These are phyloP conservation scores for Uloborus plumipes DNA, from an alignment of 2,888 invertebrate species.

Conservation along the genomic window DNA sequence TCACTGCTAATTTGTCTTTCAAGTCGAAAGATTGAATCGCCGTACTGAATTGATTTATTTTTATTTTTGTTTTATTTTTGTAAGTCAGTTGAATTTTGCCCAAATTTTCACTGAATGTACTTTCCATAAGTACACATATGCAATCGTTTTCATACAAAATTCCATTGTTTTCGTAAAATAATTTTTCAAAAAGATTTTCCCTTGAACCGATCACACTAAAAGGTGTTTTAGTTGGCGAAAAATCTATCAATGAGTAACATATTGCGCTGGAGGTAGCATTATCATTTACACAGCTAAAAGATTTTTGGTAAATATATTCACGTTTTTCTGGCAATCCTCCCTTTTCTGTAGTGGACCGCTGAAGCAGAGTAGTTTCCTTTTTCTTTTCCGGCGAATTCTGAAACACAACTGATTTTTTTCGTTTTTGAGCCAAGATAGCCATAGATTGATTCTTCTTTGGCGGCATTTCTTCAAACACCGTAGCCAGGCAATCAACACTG, in stretches of 20 bases:
- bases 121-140: neutral
- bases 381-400: neutral
- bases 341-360: too few species aligned
- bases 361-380: neutral
- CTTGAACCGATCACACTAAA: too few species aligned
- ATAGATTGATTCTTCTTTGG: neutral
- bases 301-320: neutral
- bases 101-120: conserved; percentile 2
- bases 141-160: conserved; percentile 29
- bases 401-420: neutral
- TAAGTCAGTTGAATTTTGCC: conserved; percentile 21
- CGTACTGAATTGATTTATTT: neutral
- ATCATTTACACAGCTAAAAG: neutral
- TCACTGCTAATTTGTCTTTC: neutral
- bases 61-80: conserved; percentile 19
- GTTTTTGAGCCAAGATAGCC: neutral
- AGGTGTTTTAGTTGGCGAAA: too few species aligned
- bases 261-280: neutral
- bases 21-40: neutral
- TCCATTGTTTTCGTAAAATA: conserved; percentile 25
- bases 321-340: too few species aligned
- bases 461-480: conserved; percentile 30
- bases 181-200: neutral
- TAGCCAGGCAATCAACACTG: neutral
- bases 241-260: neutral